These are phyloP conservation scores for Pampus argenteus DNA, from an alignment of 2,797 vertebrate genomes.

Conservation along the genomic window DNA sequence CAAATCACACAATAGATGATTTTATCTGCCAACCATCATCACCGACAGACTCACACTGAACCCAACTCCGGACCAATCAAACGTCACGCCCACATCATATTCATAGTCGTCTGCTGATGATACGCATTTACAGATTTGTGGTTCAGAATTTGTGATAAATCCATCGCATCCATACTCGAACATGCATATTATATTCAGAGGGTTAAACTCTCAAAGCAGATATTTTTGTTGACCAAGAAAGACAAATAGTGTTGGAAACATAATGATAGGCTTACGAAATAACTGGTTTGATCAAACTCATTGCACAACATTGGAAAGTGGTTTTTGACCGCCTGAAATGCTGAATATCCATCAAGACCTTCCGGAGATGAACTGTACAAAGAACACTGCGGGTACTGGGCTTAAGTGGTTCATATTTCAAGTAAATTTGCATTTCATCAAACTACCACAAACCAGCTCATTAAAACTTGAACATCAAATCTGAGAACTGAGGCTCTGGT, in stretches of 20 bases:
- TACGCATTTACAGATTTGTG: too few relatives aligned
- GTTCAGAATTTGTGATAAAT: too few relatives aligned
- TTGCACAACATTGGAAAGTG: slow-evolving; percentile 27
- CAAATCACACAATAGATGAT: too few relatives aligned
- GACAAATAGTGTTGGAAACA: slow-evolving; percentile 16
- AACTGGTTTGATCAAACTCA: slow-evolving; percentile 11
- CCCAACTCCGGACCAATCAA: too few relatives aligned
- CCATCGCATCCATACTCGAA: too few relatives aligned
- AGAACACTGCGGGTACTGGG: slow-evolving; percentile 3
- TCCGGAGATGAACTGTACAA: background rate
- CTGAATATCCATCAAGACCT: background rate
- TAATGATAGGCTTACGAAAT: slow-evolving; percentile 32
- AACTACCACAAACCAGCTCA: slow-evolving; percentile 26
- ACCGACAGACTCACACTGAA: too few relatives aligned
- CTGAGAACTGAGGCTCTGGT: background rate
- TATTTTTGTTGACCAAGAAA: slow-evolving; percentile 16
- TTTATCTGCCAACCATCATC: too few relatives aligned
- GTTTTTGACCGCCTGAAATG: slow-evolving; percentile 5
- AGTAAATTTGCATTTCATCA: slow-evolving; percentile 30
- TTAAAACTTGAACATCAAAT: slow-evolving; percentile 21
- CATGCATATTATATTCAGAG: background rate
- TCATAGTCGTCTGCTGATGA: too few relatives aligned
- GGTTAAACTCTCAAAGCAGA: background rate
- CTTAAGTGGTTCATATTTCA: slow-evolving; percentile 7
- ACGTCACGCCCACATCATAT: too few relatives aligned